Percentiles rank a stretch among this genome's conserved stretches.
phyloP scores from a whole-genome alignment of 2,888 invertebrate genomes.

The Notodromas monacha region DNA sequence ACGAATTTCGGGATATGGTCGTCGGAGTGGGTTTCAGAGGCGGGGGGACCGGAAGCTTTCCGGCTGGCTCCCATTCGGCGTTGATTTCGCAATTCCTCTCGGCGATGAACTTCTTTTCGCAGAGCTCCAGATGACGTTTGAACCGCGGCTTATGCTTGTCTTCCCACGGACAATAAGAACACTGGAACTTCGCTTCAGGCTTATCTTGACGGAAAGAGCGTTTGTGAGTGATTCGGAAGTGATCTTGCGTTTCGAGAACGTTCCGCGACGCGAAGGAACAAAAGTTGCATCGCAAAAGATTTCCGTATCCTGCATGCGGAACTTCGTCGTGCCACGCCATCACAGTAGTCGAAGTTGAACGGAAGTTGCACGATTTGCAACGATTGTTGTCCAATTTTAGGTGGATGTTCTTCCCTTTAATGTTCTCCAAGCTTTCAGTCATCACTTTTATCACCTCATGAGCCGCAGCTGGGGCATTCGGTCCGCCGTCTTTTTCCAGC shows the following conservation, averaged over 20 bases:
- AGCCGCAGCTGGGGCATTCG: slow-evolving; percentile 26
- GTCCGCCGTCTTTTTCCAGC: slow-evolving; percentile 27
- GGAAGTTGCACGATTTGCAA: slow-evolving; percentile 61
- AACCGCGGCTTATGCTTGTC: slow-evolving; percentile 70
- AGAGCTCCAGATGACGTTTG: slow-evolving; percentile 51
- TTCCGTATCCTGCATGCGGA: too few relatives aligned
- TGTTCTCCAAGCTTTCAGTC: slow-evolving; percentile 47
- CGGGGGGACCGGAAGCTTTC: too few relatives aligned
- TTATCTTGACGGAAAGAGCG: slow-evolving; percentile 47
- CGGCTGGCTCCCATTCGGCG: slow-evolving; percentile 61
- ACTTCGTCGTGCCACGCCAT: slow-evolving; percentile 62
- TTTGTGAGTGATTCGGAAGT: slow-evolving; percentile 67
- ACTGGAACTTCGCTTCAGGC: slow-evolving; percentile 58
- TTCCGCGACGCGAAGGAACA: slow-evolving; percentile 46
- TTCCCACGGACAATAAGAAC: slow-evolving; percentile 71
- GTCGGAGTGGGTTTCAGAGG: too few relatives aligned
- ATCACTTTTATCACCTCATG: slow-evolving; percentile 46
- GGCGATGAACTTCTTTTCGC: slow-evolving; percentile 58
- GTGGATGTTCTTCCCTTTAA: slow-evolving; percentile 49
- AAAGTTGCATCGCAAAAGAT: slow-evolving; percentile 52
- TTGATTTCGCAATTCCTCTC: slow-evolving; percentile 52
- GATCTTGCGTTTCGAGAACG: slow-evolving; percentile 44
- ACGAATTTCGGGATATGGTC: too few relatives aligned
- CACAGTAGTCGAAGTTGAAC: slow-evolving; percentile 46
- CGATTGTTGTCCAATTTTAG: slow-evolving; percentile 36